Evolutionary conservation across 1,140 invertebrate species (phyloP), one percentile per base, ranked within the genome.

Genomic region (Parapsyche elsis): DNA sequence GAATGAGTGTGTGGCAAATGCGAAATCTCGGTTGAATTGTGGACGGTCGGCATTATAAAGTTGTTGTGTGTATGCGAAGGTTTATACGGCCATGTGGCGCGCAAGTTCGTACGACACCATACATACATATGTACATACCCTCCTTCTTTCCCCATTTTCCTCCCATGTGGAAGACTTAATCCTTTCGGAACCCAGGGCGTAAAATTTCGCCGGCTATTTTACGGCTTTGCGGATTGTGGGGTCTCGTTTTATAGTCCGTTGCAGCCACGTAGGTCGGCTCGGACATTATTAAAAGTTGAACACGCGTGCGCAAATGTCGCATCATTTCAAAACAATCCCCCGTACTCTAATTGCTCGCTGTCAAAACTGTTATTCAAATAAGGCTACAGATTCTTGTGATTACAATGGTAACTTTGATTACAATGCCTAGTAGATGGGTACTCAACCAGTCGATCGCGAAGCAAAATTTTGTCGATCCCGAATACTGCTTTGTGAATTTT

Each of bases 21-120:
- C 49, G 49, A 53, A 23, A 67, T 67, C 61, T 67, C 61, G 61
- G 61, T 67, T 21, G 61, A 67, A 67, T 67, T 67, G 61, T 71
- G 24, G 26, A 71, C 38, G 67, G 59, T 14, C 24, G 67, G 19
- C 67, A 71, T 71, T 71, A 30, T 45, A 71, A 71, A 67, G 61
- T 67, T 67, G 61, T 61, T 23, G 49, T 53, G 16, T 53, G 49
- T 53, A 53, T 53, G 49, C 49, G 49, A 16, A 14, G 49, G 49
- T 61, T 19, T 21, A 21, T 61, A 21, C 21, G 21, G 21, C 59
- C 59, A 16, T 23, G 16, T 23, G 21, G 59, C 21, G n/a, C 59
- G 1, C 49, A 53, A 53, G 49, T 53, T 53, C 16, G 2, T 12
- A 10, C 12, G 49, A 53, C 10, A 53, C 12, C 49, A n/a, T 12